Percentiles rank a stretch among this genome's conserved stretches.
Evolutionary conservation across 2,113 vertebrate genomes (phyloP).

Genomic region (Casuarius casuarius): DNA sequence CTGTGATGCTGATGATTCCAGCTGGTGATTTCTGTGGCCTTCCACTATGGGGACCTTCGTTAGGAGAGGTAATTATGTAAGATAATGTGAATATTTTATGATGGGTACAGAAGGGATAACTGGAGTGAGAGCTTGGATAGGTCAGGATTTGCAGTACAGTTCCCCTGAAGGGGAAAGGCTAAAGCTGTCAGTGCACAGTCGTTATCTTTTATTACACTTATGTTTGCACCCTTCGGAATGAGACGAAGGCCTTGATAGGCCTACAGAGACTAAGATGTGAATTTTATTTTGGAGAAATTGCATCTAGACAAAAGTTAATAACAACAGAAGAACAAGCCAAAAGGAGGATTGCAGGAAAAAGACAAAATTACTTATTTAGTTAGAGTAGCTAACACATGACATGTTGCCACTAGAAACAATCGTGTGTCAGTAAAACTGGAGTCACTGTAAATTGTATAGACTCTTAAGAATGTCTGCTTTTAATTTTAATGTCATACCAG

Average conservation of each 20-base stretch:
- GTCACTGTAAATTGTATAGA: not conserved
- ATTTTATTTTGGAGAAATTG: not conserved
- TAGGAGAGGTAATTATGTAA: not conserved
- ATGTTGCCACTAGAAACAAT: not conserved
- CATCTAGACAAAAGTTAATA: not conserved
- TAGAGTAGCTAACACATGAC: not conserved
- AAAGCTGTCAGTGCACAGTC: not conserved
- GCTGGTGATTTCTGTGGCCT: not conserved
- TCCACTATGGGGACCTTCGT: not conserved
- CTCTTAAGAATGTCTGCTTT: not conserved
- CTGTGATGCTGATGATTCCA: not conserved
- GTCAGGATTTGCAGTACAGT: conserved; percentile 3
- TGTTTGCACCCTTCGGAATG: conserved; percentile 6
- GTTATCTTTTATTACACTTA: conserved; percentile 34
- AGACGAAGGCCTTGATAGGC: not conserved
- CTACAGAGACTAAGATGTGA: conserved; percentile 30
- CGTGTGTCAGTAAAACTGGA: not conserved
- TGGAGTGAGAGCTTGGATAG: not conserved
- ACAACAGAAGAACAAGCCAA: not conserved
- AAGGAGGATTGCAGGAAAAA: not conserved
- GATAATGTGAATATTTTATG: fast-evolving
- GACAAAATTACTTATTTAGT: not conserved
- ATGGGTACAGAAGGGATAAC: not conserved
- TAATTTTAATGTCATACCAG: not conserved
- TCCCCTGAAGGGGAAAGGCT: conserved; percentile 16